Percentiles rank a stretch among this genome's conserved stretches.
Evolutionary conservation across 1,140 invertebrate species (phyloP).

Genomic region (Neotoxoptera formosana): DNA sequence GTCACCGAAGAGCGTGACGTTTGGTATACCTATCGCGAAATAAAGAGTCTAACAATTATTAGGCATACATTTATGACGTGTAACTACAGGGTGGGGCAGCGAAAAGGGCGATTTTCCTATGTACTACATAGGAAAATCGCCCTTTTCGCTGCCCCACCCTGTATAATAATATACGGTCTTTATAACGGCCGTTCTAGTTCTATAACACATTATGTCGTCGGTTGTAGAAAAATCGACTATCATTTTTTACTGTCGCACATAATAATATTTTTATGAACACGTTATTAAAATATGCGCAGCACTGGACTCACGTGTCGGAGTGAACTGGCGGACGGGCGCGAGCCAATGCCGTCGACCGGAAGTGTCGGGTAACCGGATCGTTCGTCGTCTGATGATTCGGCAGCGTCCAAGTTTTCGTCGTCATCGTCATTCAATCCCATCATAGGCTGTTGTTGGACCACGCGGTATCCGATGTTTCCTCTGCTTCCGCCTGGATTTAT

Average conservation of each 20-base stretch:
- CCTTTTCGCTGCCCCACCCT: too few species aligned
- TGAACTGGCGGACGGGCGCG: slow-evolving; percentile 3
- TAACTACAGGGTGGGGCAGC: too few species aligned
- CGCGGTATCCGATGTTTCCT: slow-evolving; percentile 32
- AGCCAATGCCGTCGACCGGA: slow-evolving; percentile 23
- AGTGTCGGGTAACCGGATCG: slow-evolving; percentile 33
- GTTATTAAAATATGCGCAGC: neutral
- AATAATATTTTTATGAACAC: too few species aligned
- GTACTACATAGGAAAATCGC: too few species aligned
- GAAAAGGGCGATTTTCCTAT: too few species aligned
- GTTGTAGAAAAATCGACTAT: neutral
- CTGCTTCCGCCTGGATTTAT: slow-evolving; percentile 27
- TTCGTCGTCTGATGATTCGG: slow-evolving; percentile 50
- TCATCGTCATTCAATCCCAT: neutral
- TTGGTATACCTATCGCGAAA: too few species aligned
- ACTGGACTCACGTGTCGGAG: slow-evolving; percentile 24
- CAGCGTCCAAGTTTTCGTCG: neutral
- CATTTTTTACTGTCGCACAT: neutral
- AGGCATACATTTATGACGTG: too few species aligned
- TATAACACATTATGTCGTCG: too few species aligned
- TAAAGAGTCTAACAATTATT: neutral
- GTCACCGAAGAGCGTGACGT: neutral
- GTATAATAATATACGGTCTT: neutral
- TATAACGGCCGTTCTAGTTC: too few species aligned
- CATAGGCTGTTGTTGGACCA: slow-evolving; percentile 32